Conservation (phyloP, 2,888 invertebrate species). For the Pomacea canaliculata region DNA sequence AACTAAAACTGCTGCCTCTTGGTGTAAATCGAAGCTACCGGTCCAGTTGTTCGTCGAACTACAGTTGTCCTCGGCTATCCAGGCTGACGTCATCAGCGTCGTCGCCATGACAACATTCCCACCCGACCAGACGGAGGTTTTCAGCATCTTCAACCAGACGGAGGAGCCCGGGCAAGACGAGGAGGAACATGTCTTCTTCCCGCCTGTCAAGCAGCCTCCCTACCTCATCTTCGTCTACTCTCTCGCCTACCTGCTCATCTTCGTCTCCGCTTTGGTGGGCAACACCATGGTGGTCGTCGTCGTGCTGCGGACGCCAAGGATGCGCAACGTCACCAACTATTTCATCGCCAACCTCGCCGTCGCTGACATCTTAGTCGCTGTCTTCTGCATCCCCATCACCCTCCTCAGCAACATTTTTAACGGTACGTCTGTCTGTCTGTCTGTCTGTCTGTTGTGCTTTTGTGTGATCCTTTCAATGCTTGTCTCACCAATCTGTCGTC, state of each 20-base stretch:
- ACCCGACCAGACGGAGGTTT: neutral
- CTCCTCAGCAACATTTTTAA: slow-evolving; percentile 52
- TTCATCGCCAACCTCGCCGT: slow-evolving; percentile 62
- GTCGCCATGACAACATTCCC: no score
- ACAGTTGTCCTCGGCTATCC: no score
- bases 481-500: no score
- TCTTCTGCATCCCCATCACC: slow-evolving; percentile 56
- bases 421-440: slow-evolving; percentile 40
- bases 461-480: neutral
- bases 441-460: neutral
- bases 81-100: no score
- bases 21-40: no score
- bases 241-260: slow-evolving; percentile 66
- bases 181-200: slow-evolving; percentile 5
- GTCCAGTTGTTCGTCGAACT: no score
- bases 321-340: slow-evolving; percentile 68
- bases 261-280: slow-evolving; percentile 65
- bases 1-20: no score
- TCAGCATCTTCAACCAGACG: neutral
- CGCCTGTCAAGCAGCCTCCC: slow-evolving; percentile 48
- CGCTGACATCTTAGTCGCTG: slow-evolving; percentile 58
- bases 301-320: slow-evolving; percentile 61
- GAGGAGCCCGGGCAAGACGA: neutral
- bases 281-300: slow-evolving; percentile 68
- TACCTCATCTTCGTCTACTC: slow-evolving; percentile 57